Conservation (phyloP, 2,113 vertebrate genomes). For the Choloepus hoffmanni region DNA sequence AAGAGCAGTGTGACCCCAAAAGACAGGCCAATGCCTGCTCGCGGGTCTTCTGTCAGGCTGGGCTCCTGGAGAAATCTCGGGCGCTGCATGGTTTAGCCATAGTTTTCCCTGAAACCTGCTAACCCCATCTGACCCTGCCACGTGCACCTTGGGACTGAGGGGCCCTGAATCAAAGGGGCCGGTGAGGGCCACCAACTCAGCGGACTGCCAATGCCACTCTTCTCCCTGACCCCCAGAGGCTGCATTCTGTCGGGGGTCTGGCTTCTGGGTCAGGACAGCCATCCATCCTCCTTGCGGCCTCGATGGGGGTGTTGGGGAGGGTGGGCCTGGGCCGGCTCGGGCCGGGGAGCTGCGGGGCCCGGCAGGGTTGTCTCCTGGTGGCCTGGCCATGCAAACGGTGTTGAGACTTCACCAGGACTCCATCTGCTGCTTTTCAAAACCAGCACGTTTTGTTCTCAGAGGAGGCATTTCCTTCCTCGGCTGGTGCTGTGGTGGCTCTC, state of each 20-base stretch:
- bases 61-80: background rate
- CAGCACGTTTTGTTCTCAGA: rapidly evolving
- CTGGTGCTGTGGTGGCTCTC: background rate
- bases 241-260: no score
- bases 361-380: background rate
- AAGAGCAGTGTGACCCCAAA: background rate
- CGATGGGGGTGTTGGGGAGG: rapidly evolving
- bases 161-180: background rate
- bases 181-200: background rate
- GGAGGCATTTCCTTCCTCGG: rapidly evolving
- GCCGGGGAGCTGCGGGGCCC: rapidly evolving
- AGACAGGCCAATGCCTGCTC: no score
- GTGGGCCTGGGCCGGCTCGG: rapidly evolving
- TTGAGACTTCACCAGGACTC: background rate
- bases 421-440: rapidly evolving
- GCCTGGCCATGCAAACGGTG: rapidly evolving
- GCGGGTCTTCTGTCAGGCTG: no score
- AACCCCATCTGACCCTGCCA: rapidly evolving
- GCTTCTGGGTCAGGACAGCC: background rate
- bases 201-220: rapidly evolving
- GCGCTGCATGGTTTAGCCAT: background rate
- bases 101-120: background rate
- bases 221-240: background rate
- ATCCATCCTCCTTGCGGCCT: background rate
- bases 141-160: rapidly evolving